These are phyloP conservation scores for Toxotes chatareus DNA, from an alignment of 2,113 vertebrate genomes.

Conservation along the genomic window DNA sequence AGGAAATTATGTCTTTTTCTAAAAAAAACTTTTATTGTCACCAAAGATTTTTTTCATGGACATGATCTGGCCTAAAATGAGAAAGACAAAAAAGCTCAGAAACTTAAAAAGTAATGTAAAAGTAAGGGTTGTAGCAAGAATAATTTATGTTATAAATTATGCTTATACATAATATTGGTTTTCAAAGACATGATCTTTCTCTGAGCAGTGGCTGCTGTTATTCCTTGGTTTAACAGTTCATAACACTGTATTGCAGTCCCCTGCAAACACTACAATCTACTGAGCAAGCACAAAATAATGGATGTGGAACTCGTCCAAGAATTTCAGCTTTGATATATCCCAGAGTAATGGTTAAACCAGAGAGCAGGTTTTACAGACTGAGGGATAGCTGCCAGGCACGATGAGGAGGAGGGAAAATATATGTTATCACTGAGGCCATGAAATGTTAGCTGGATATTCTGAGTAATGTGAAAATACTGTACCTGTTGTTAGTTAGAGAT, in stretches of 20 bases:
- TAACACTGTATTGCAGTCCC: slow-evolving; percentile 13
- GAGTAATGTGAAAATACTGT: background rate
- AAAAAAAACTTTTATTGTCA: background rate
- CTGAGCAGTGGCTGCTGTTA: slow-evolving; percentile 1
- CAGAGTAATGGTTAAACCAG: slow-evolving; percentile 64
- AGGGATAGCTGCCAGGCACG: slow-evolving; percentile 41
- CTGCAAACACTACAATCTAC: slow-evolving; percentile 39
- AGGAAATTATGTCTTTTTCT: background rate
- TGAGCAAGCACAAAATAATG: slow-evolving; percentile 50
- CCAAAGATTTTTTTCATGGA: background rate
- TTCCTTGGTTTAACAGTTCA: slow-evolving; percentile 39
- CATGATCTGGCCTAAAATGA: background rate
- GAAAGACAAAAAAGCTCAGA: background rate
- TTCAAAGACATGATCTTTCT: background rate
- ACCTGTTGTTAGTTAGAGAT: background rate
- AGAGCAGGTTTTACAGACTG: slow-evolving; percentile 48
- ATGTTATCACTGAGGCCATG: slow-evolving; percentile 6
- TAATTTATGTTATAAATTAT: background rate
- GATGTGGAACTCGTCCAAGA: slow-evolving; percentile 56
- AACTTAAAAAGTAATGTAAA: background rate
- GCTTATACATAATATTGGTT: background rate
- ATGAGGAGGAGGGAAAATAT: slow-evolving; percentile 18
- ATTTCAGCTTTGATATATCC: slow-evolving; percentile 52
- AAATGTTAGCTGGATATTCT: slow-evolving; percentile 2
- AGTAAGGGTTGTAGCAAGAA: background rate